phyloP scores from a whole-genome alignment of 2,113 vertebrate genomes.

The Boleophthalmus pectinirostris region DNA sequence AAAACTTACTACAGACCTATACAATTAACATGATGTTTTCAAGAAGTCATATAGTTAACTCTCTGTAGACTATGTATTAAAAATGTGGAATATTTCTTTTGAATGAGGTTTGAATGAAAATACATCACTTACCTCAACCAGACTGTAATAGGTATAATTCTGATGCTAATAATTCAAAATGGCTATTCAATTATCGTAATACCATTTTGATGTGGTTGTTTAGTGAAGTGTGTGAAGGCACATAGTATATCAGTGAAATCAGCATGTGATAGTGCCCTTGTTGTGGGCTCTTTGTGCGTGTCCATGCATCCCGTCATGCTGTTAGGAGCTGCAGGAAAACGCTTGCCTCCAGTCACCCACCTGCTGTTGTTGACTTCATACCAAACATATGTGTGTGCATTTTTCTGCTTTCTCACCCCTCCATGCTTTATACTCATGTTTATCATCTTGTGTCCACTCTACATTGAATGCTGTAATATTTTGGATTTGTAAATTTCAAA shows the following conservation, averaged over 20 bases:
- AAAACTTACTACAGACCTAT: not conserved
- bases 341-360: slow-evolving; percentile 48
- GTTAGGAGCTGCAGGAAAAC: slow-evolving; percentile 46
- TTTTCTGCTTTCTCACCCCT: not conserved
- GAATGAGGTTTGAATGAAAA: too few species aligned
- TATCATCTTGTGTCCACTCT: not conserved
- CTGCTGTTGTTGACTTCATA: slow-evolving; percentile 53
- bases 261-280: slow-evolving; percentile 20
- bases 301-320: slow-evolving; percentile 43
- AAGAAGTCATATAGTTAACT: too few species aligned
- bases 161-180: not conserved
- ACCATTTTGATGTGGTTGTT: slow-evolving; percentile 21
- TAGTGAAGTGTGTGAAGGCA: slow-evolving; percentile 31
- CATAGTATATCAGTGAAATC: slow-evolving; percentile 43
- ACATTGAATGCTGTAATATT: too few species aligned
- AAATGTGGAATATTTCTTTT: not conserved
- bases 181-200: not conserved
- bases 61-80: not conserved
- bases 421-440: not conserved
- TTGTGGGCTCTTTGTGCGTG: slow-evolving; percentile 20
- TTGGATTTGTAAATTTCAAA: too few species aligned
- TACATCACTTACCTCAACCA: too few species aligned
- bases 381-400: slow-evolving; percentile 21
- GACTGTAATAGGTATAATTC: not conserved
- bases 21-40: not conserved